A percentile compares a stretch with the other conserved stretches of the same genome.
phyloP scores from a whole-genome alignment of 2,888 invertebrate genomes.

The Perizoma affinitatum region DNA sequence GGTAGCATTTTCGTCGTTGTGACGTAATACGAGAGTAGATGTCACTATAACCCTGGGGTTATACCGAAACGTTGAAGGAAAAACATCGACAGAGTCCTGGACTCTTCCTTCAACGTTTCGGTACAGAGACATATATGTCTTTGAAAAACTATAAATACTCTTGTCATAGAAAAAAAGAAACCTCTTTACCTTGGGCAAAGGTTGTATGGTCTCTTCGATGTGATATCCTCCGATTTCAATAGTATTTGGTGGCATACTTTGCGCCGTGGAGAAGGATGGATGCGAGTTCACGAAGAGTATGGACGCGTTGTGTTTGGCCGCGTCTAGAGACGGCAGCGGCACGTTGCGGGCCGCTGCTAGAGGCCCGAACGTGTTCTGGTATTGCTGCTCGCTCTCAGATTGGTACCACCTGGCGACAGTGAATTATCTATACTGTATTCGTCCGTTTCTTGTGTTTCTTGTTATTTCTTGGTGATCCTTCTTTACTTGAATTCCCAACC shows the following conservation, averaged over 20 bases:
- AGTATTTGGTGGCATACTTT: constrained; percentile 57
- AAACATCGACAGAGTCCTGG: no score
- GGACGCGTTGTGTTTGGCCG: constrained; percentile 51
- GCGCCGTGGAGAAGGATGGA: constrained; percentile 49
- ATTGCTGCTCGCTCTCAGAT: constrained; percentile 32
- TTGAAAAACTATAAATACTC: no score
- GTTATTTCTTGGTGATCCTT: no score
- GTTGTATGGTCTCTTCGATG: constrained; percentile 50
- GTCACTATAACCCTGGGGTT: no score
- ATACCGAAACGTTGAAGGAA: no score
- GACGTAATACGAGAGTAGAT: no score
- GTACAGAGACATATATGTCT: no score
- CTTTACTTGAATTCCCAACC: no score
- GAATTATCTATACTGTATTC: constrained; percentile 4
- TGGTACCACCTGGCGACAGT: constrained; percentile 40
- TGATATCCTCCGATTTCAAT: constrained; percentile 64
- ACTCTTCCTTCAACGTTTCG: no score
- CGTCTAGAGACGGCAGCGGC: constrained; percentile 45
- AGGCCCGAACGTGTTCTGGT: constrained; percentile 46
- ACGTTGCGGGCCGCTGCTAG: constrained; percentile 53
- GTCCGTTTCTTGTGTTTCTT: no score
- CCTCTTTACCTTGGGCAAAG: constrained; percentile 58
- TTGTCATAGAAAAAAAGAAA: neutral
- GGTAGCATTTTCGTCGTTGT: no score
- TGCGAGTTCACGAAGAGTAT: constrained; percentile 60